These are phyloP conservation scores for Drosophila sucinea DNA, from an alignment of 1,140 invertebrate genomes.

Conservation along the genomic window DNA sequence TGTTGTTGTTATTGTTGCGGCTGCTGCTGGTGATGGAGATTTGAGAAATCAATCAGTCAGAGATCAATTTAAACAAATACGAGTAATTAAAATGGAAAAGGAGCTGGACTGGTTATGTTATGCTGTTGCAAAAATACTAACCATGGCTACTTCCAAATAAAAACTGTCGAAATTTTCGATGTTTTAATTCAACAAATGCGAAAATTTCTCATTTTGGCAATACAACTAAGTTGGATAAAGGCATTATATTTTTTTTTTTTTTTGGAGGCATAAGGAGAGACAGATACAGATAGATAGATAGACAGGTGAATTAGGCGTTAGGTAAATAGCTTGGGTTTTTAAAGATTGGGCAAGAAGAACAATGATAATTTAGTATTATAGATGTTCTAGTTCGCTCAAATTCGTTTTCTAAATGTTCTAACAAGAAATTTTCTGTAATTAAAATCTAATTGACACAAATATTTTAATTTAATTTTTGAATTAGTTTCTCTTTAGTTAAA, in stretches of 20 bases:
- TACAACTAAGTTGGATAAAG: slow-evolving; percentile 60
- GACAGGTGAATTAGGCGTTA: slow-evolving; percentile 51
- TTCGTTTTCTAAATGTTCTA: too few species aligned
- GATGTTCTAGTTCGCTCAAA: background rate
- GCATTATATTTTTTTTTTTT: slow-evolving; percentile 13
- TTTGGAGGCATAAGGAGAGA: slow-evolving; percentile 52
- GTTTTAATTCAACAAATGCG: slow-evolving; percentile 61
- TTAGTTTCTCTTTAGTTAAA: too few species aligned
- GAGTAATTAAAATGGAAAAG: background rate
- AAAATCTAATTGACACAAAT: slow-evolving; percentile 14
- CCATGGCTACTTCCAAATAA: slow-evolving; percentile 78
- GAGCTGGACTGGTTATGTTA: slow-evolving; percentile 4
- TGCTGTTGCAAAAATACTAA: slow-evolving; percentile 59
- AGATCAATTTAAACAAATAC: background rate
- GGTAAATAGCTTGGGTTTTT: slow-evolving; percentile 14
- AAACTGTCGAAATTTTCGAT: slow-evolving; percentile 73
- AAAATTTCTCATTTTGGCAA: slow-evolving; percentile 80
- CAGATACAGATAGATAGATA: slow-evolving; percentile 50
- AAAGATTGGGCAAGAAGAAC: slow-evolving; percentile 18
- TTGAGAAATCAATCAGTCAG: slow-evolving; percentile 22
- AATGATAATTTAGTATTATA: slow-evolving; percentile 14
- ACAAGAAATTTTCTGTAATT: too few species aligned
- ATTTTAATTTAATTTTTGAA: too few species aligned
- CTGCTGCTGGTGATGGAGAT: background rate
- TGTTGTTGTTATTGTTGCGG: slow-evolving; percentile 20